A percentile compares a stretch with the other conserved stretches of the same genome.
Conservation (phyloP, 1,140 invertebrate genomes). For the Drosophila ambigua region DNA sequence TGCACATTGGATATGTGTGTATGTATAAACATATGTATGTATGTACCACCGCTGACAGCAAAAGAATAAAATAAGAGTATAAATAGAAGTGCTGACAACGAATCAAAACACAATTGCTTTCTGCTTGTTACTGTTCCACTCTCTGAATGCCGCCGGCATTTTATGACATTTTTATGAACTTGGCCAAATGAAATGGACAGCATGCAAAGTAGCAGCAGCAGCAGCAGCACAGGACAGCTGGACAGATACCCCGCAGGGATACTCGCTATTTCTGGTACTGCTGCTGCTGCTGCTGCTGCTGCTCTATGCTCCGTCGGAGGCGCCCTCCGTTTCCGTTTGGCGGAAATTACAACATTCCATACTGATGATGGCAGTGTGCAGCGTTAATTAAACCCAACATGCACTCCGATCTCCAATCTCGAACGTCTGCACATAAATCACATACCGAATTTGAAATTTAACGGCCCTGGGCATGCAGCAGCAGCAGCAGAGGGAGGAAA, state of each 20-base stretch:
- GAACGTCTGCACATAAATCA: conserved; percentile 48
- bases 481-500: not conserved
- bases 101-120: conserved; percentile 17
- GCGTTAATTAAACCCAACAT: conserved; percentile 62
- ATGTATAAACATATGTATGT: too few relatives aligned
- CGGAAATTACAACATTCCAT: conserved; percentile 61
- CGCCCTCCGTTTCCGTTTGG: conserved; percentile 24
- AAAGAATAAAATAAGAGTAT: not conserved
- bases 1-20: too few relatives aligned
- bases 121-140: conserved; percentile 16
- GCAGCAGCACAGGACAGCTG: too few relatives aligned
- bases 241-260: not conserved
- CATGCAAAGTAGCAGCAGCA: too few relatives aligned
- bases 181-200: not conserved
- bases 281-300: not conserved
- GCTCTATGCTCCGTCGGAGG: conserved; percentile 5
- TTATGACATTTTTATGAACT: conserved; percentile 49
- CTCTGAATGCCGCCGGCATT: conserved; percentile 18
- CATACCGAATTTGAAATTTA: conserved; percentile 50
- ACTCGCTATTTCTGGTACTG: not conserved
- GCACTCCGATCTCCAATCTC: conserved; percentile 39
- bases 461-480: conserved; percentile 63
- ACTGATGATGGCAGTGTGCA: not conserved
- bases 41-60: too few relatives aligned
- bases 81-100: conserved; percentile 15